These are phyloP conservation scores for Trachemys scripta DNA, from an alignment of 2,113 vertebrate genomes.

Conservation along the genomic window DNA sequence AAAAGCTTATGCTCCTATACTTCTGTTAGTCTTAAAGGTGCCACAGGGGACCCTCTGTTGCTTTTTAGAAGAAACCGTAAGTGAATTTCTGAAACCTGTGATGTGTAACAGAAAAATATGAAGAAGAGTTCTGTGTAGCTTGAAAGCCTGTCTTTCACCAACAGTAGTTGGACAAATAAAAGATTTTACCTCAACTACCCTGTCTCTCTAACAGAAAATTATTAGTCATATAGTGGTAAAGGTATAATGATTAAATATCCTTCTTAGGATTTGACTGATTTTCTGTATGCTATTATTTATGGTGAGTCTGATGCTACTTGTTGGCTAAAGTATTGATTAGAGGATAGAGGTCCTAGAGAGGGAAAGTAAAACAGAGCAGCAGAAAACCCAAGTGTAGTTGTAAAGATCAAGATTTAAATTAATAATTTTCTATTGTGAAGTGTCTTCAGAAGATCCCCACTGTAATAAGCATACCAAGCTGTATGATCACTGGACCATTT, in stretches of 20 bases:
- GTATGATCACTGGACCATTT: background rate
- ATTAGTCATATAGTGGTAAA: background rate
- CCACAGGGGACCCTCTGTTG: too few relatives aligned
- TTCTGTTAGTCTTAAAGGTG: too few relatives aligned
- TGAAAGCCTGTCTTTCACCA: too few relatives aligned
- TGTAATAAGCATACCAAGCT: background rate
- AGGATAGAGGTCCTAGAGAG: background rate
- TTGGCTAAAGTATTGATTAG: background rate
- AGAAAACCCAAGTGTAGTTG: background rate
- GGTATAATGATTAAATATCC: background rate
- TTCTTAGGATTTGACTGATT: background rate
- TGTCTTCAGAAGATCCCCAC: background rate
- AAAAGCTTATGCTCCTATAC: too few relatives aligned
- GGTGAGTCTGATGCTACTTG: background rate
- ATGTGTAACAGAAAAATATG: too few relatives aligned
- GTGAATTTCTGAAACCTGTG: background rate
- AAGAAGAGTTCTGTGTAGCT: too few relatives aligned
- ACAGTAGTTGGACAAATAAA: too few relatives aligned
- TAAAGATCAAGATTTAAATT: background rate
- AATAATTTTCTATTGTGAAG: background rate
- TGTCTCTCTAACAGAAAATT: too few relatives aligned
- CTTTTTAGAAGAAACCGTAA: background rate
- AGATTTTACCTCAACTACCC: too few relatives aligned
- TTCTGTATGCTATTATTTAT: background rate
- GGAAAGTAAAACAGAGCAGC: background rate